phyloP scores from a whole-genome alignment of 1,140 invertebrate genomes.

The Philaenus spumarius region DNA sequence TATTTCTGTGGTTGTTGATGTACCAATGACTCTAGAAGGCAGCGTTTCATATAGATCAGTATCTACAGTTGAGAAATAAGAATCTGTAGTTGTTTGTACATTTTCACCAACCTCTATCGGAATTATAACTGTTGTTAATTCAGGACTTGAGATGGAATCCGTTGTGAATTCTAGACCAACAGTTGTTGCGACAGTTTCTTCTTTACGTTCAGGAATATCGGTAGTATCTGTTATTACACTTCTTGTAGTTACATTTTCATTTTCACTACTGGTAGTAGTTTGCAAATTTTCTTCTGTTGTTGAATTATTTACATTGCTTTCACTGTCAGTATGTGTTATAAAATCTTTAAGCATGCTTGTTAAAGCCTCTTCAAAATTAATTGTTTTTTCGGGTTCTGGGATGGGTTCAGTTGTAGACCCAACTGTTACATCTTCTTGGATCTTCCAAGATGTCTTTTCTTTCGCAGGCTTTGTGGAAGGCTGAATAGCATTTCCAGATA shows the following conservation, averaged over 20 bases:
- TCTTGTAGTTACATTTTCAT: neutral
- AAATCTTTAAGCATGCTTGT: constrained; percentile 14
- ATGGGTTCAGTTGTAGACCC: constrained; percentile 28
- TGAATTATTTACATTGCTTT: neutral
- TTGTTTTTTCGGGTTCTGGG: constrained; percentile 26
- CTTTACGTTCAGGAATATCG: neutral
- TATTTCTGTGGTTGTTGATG: constrained; percentile 69
- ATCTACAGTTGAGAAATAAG: constrained; percentile 22
- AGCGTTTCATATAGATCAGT: constrained; percentile 40
- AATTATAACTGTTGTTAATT: constrained; percentile 4
- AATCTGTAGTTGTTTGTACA: constrained; percentile 2
- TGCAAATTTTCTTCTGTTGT: neutral
- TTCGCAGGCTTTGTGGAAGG: neutral
- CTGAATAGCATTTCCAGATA: constrained; percentile 40
- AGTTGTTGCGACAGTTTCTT: neutral
- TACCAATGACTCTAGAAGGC: constrained; percentile 48
- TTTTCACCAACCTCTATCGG: neutral
- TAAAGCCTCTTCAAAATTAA: constrained; percentile 6
- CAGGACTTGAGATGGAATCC: neutral
- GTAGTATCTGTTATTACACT: too few relatives aligned
- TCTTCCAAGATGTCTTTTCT: constrained; percentile 2
- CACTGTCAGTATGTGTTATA: constrained; percentile 6
- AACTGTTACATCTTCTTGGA: neutral
- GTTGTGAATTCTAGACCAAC: constrained; percentile 11
- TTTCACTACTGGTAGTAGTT: neutral